Evolutionary conservation across 2,797 vertebrate species (phyloP).

Genomic region (Protonibea diacanthus): DNA sequence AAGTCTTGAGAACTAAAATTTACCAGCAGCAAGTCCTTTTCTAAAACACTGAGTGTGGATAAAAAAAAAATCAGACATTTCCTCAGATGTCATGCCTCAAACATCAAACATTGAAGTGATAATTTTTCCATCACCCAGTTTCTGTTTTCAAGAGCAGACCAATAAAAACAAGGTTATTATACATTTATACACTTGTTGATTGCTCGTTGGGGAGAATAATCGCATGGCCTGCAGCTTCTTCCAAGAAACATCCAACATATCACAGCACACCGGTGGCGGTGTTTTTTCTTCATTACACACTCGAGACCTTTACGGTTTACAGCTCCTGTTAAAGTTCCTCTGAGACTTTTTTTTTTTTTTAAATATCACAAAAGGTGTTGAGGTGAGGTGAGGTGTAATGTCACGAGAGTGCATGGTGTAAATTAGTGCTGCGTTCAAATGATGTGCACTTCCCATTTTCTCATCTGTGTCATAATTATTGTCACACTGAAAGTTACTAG

Average conservation of each 20-base stretch:
- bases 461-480: conserved; percentile 58
- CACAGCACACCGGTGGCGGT: conserved; percentile 15
- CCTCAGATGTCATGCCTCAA: not conserved
- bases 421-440: conserved; percentile 52
- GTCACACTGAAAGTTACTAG: conserved; percentile 40
- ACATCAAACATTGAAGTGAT: not conserved
- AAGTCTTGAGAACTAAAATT: too few species aligned
- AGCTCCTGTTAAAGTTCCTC: conserved; percentile 56
- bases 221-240: conserved; percentile 25
- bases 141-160: not conserved
- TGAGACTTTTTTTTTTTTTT: conserved; percentile 22
- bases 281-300: conserved; percentile 52
- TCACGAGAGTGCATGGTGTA: conserved; percentile 14
- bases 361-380: conserved; percentile 16
- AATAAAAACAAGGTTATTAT: not conserved
- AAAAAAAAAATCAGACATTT: not conserved
- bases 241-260: conserved; percentile 41
- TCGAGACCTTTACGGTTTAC: conserved; percentile 15
- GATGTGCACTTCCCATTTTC: conserved; percentile 34
- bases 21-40: not conserved
- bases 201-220: conserved; percentile 3
- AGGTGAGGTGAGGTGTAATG: conserved; percentile 37
- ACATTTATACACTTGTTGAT: conserved; percentile 13
- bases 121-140: not conserved
- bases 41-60: not conserved